These are phyloP conservation scores for Pachycephus smyrnensis DNA, from an alignment of 2,888 invertebrate genomes.

Conservation along the genomic window DNA sequence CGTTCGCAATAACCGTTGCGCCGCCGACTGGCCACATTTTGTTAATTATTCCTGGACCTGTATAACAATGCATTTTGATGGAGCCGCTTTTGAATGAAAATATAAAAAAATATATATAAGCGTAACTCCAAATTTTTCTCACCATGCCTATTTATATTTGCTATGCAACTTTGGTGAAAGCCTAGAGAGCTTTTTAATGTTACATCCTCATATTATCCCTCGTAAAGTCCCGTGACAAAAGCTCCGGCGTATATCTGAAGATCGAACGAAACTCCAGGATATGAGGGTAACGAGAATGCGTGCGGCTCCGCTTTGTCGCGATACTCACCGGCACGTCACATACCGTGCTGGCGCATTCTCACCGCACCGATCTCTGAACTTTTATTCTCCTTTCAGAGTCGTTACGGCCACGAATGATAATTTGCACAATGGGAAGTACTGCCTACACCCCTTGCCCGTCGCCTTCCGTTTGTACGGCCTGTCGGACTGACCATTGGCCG, in stretches of 20 bases:
- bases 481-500: background rate
- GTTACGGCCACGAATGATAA: constrained; percentile 5
- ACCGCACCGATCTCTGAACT: background rate
- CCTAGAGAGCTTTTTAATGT: background rate
- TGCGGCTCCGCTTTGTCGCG: constrained; percentile 48
- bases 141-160: background rate
- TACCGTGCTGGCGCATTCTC: constrained; percentile 35
- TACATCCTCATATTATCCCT: background rate
- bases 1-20: constrained; percentile 31
- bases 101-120: background rate
- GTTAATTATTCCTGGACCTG: constrained; percentile 31
- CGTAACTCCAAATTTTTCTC: background rate
- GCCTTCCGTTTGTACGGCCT: background rate
- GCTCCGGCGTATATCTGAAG: background rate
- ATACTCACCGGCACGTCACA: constrained; percentile 35
- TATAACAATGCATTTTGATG: constrained; percentile 3
- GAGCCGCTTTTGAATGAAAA: background rate
- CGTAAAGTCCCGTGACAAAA: background rate
- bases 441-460: background rate
- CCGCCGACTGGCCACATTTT: constrained; percentile 27
- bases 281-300: constrained; percentile 28
- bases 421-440: background rate
- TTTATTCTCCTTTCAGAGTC: constrained; percentile 5
- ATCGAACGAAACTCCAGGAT: background rate
- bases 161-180: background rate